phyloP scores from a whole-genome alignment of 2,113 vertebrate genomes.

The Charadrius vociferus region DNA sequence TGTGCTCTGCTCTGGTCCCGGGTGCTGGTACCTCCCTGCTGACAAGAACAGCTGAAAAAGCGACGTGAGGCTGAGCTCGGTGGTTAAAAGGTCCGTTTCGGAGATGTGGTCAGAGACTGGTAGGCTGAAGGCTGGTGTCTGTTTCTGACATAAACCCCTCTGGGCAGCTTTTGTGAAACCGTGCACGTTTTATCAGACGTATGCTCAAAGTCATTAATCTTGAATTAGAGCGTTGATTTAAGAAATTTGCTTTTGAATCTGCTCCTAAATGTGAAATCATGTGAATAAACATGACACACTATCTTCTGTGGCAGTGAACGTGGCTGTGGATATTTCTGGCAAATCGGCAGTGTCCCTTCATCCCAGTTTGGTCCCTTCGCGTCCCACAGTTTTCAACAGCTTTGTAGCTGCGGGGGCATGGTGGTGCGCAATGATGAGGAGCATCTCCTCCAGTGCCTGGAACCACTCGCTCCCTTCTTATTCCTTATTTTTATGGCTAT shows the following conservation, averaged over 20 bases:
- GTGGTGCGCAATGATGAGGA: rapidly evolving
- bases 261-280: neutral
- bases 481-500: neutral
- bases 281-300: rapidly evolving
- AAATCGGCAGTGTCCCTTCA: neutral
- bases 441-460: neutral
- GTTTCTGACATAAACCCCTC: neutral
- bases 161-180: neutral
- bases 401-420: rapidly evolving
- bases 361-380: neutral
- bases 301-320: rapidly evolving
- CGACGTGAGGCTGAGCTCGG: neutral
- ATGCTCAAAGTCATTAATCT: neutral
- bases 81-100: neutral
- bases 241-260: neutral
- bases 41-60: neutral
- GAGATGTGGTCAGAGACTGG: neutral
- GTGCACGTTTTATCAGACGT: neutral
- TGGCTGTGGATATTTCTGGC: neutral
- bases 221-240: neutral
- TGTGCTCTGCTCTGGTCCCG: neutral
- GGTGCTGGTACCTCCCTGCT: neutral
- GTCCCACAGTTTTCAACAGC: neutral
- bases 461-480: neutral
- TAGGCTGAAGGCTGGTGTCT: neutral